Evolutionary conservation across 2,888 invertebrate species (phyloP).

Genomic region (Eupithecia abbreviata): DNA sequence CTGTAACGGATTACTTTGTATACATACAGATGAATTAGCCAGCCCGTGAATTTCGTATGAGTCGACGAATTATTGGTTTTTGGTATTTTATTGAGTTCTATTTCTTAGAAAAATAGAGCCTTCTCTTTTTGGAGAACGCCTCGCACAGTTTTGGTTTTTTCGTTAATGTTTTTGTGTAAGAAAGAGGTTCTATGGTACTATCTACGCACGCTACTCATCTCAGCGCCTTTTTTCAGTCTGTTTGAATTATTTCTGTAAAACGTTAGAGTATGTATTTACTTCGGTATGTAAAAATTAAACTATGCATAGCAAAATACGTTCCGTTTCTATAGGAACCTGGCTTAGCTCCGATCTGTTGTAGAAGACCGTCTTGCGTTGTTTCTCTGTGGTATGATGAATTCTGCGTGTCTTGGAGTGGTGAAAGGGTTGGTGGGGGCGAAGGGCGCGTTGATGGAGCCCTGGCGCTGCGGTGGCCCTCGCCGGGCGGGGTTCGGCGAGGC

Average conservation of each 20-base stretch:
- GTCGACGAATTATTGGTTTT: background rate
- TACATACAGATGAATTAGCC: background rate
- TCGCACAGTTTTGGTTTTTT: no score
- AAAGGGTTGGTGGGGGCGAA: constrained; percentile 73
- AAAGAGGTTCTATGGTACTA: no score
- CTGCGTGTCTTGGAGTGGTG: constrained; percentile 69
- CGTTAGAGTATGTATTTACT: background rate
- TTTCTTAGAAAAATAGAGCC: no score
- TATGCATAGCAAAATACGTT: background rate
- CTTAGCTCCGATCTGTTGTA: constrained; percentile 61
- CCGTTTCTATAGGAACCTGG: background rate
- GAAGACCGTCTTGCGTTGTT: constrained; percentile 64
- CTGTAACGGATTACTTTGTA: background rate
- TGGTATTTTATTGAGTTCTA: no score
- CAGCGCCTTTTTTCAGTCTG: background rate
- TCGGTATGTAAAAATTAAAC: background rate
- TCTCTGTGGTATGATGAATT: constrained; percentile 80
- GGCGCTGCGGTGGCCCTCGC: constrained; percentile 53
- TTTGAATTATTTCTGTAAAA: background rate
- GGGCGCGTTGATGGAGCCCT: constrained; percentile 63
- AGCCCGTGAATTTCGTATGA: background rate
- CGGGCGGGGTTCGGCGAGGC: constrained; percentile 29
- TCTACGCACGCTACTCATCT: no score
- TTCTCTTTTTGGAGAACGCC: no score
- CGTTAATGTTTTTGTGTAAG: no score